phyloP scores from a whole-genome alignment of 1,140 invertebrate genomes.

The Zaprionus camerounensis region DNA sequence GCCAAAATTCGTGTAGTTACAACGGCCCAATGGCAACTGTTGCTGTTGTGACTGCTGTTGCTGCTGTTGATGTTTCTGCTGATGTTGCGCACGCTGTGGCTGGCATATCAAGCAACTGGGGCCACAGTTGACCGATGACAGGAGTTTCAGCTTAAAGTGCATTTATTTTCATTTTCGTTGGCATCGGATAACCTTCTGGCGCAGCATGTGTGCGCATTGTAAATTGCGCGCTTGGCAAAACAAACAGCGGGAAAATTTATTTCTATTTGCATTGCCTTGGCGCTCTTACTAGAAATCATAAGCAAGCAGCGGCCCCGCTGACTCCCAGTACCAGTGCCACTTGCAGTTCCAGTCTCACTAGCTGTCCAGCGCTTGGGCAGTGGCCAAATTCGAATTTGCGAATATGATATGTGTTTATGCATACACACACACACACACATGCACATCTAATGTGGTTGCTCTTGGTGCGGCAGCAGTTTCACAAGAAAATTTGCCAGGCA shows the following conservation, averaged over 20 bases:
- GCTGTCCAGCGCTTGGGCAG: conserved; percentile 14
- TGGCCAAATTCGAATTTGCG: conserved; percentile 44
- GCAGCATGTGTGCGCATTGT: conserved; percentile 80
- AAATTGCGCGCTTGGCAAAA: conserved; percentile 74
- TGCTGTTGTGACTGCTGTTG: conserved; percentile 39
- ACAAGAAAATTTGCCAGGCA: conserved; percentile 59
- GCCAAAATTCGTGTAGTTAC: conserved; percentile 52
- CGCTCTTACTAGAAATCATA: conserved; percentile 49
- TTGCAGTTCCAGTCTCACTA: not conserved
- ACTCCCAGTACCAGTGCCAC: not conserved
- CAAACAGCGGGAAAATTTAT: conserved; percentile 76
- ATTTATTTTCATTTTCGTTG: conserved; percentile 80
- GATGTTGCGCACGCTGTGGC: conserved; percentile 26
- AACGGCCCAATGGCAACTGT: conserved; percentile 27
- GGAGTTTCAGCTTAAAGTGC: conserved; percentile 68
- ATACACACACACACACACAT: conserved; percentile 33
- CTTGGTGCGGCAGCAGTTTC: conserved; percentile 55
- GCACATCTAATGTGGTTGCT: not conserved
- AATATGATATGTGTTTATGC: conserved; percentile 74
- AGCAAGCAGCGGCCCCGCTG: conserved; percentile 25
- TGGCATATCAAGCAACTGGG: conserved; percentile 77
- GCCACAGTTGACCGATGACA: conserved; percentile 73
- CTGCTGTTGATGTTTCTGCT: conserved; percentile 27
- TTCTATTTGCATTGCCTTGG: conserved; percentile 64
- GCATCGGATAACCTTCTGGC: conserved; percentile 54